Base-by-base conservation (phyloP, 2,797 vertebrate genomes). In the Syngnathus rostellatus region DNA sequence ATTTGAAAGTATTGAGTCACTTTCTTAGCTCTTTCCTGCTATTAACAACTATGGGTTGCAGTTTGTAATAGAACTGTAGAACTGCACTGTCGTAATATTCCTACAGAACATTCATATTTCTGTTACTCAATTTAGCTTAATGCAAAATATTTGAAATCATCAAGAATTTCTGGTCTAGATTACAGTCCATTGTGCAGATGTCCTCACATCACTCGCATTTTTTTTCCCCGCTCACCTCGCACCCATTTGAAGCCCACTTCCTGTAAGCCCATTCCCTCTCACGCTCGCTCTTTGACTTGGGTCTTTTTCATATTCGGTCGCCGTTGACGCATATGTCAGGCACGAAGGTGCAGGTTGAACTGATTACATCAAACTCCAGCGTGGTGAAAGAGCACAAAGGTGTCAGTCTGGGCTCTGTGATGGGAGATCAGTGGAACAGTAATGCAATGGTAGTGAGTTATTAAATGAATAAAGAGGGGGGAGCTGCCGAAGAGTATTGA, bases 391-490 rank as follows among this genome's bases (percentile, higher is more conserved):
- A 88, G 86, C 84, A 87, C 84, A 89, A 88, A 87, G 84, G 87
- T 87, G 87, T 87, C 84, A 88, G 86, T 90, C 86, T 89, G 81
- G 78, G 83, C 88, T 83, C 85, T 86, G 88, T 89, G 89, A 90
- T 89, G 88, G 87, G 88, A 88, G 88, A 90, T 91, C 86, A 90
- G 86, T 85, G 84, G 84, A 89, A 90, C 88, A 90, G 86, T 89
- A 90, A 90, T 89, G 88, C 89, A 90, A 90, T 89, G 88, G 88
- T 91, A 89, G 89, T 88, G 86, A 90, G 90, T 92, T 91, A 91
- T 92, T 92, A 90, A 90, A 91, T 89, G 89, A 91, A 91, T 91
- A 90, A 90, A 90, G 89, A 90, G 90, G 87, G 86, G 60, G 85
- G 87, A 89, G 89, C 88, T 89, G 84, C 89, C 85, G 89, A 91